phyloP scores from a whole-genome alignment of 2,888 invertebrate species.

The Epirrita christyi region DNA sequence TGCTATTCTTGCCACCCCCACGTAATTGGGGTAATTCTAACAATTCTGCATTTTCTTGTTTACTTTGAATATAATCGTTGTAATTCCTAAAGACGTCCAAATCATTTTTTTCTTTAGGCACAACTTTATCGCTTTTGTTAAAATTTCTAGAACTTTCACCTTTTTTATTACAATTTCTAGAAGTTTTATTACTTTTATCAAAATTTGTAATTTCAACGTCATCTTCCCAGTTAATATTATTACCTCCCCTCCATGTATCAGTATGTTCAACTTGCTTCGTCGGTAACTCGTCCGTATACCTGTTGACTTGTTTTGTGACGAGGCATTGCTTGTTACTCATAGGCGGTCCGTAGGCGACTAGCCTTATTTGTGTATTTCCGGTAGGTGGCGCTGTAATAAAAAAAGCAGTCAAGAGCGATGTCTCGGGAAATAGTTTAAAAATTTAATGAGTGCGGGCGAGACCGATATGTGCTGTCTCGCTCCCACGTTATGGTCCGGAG shows the following conservation, averaged over 20 bases:
- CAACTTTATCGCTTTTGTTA: not conserved
- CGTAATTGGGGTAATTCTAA: not conserved
- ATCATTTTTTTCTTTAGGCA: not conserved
- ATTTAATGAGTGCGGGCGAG: no score
- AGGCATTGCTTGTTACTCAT: not conserved
- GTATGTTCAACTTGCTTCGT: not conserved
- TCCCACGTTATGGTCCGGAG: no score
- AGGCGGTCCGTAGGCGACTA: slow-evolving; percentile 26
- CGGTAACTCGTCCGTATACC: not conserved
- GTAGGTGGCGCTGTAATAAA: slow-evolving; percentile 9
- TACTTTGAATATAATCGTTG: slow-evolving; percentile 11
- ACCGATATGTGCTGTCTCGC: no score
- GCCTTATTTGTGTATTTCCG: not conserved
- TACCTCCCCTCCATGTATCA: not conserved
- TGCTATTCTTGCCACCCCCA: not conserved
- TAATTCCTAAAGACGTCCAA: slow-evolving; percentile 6
- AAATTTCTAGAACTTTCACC: not conserved
- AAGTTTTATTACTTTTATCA: not conserved
- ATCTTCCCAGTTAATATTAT: slow-evolving; percentile 14
- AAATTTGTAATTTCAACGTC: not conserved
- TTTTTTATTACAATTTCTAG: not conserved
- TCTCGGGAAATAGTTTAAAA: no score
- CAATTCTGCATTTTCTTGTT: not conserved
- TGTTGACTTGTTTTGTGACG: not conserved
- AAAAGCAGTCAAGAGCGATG: not conserved